Evolutionary conservation across 2,113 vertebrate species (phyloP).

Genomic region (Menidia beryllina): DNA sequence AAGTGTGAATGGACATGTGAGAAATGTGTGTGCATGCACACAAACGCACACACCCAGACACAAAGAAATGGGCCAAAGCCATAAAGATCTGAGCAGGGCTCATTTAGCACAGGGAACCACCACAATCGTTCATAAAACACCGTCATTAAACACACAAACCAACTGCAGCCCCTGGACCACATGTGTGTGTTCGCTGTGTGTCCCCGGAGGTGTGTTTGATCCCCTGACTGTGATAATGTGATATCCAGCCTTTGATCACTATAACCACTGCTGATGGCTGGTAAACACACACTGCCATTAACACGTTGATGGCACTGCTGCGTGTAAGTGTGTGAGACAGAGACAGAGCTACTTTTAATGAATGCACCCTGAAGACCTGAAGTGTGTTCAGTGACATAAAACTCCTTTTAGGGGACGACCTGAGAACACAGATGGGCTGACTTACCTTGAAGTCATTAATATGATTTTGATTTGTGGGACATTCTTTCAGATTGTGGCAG

Average conservation of each 20-base stretch:
- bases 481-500: no score
- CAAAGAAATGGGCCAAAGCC: not conserved
- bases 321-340: slow-evolving; percentile 8
- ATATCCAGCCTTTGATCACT: slow-evolving; percentile 70
- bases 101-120: slow-evolving; percentile 44
- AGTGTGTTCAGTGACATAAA: slow-evolving; percentile 30
- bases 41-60: slow-evolving; percentile 7
- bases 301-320: slow-evolving; percentile 25
- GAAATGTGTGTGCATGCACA: not conserved
- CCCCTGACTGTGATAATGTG: slow-evolving; percentile 68
- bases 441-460: slow-evolving; percentile 4
- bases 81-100: slow-evolving; percentile 36
- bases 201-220: slow-evolving; percentile 70
- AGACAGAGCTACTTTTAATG: slow-evolving; percentile 30
- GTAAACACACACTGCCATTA: slow-evolving; percentile 55
- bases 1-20: not conserved
- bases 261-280: slow-evolving; percentile 60
- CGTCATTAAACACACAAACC: slow-evolving; percentile 46
- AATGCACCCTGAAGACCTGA: slow-evolving; percentile 21
- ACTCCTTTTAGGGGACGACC: slow-evolving; percentile 1
- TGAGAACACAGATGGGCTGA: not conserved
- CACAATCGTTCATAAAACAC: slow-evolving; percentile 47
- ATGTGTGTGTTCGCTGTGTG: slow-evolving; percentile 22
- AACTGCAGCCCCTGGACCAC: not conserved
- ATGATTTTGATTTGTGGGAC: not conserved